phyloP scores from a whole-genome alignment of 2,888 invertebrate species.

The Drosophila sordidula region DNA sequence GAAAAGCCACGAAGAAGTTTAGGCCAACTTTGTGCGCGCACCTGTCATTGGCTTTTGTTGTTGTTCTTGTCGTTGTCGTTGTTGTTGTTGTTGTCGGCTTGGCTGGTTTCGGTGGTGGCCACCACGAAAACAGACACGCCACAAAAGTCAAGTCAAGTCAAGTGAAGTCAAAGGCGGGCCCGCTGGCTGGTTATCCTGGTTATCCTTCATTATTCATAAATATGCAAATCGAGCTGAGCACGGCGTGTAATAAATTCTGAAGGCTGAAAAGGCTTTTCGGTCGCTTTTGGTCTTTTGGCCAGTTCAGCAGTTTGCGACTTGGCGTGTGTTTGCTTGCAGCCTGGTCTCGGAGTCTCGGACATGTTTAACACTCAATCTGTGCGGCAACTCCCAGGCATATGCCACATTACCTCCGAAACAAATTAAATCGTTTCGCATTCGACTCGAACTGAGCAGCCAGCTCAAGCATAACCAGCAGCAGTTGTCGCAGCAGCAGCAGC shows the following conservation, averaged over 20 bases:
- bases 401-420: slow-evolving; percentile 79
- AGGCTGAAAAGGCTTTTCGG: slow-evolving; percentile 54
- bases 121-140: slow-evolving; percentile 43
- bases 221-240: slow-evolving; percentile 83
- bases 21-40: slow-evolving; percentile 41
- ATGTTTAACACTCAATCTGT: slow-evolving; percentile 77
- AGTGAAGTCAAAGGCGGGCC: not conserved
- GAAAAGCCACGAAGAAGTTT: slow-evolving; percentile 57
- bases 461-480: slow-evolving; percentile 55
- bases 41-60: slow-evolving; percentile 45
- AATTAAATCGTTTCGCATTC: slow-evolving; percentile 79
- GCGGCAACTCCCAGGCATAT: slow-evolving; percentile 73
- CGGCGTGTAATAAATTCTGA: slow-evolving; percentile 82
- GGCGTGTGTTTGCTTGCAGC: not conserved
- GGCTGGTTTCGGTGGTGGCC: slow-evolving; percentile 20
- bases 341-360: slow-evolving; percentile 27
- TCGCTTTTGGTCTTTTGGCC: slow-evolving; percentile 14
- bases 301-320: not conserved
- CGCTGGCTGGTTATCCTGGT: slow-evolving; percentile 63
- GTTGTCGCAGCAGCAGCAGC: slow-evolving; percentile 21
- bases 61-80: not conserved
- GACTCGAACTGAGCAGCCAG: slow-evolving; percentile 55
- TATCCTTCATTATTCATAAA: slow-evolving; percentile 85
- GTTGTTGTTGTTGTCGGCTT: not conserved
- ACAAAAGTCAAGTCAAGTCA: slow-evolving; percentile 21